Conservation (phyloP, 2,888 invertebrate species). For the Nemapogon koenigi region DNA sequence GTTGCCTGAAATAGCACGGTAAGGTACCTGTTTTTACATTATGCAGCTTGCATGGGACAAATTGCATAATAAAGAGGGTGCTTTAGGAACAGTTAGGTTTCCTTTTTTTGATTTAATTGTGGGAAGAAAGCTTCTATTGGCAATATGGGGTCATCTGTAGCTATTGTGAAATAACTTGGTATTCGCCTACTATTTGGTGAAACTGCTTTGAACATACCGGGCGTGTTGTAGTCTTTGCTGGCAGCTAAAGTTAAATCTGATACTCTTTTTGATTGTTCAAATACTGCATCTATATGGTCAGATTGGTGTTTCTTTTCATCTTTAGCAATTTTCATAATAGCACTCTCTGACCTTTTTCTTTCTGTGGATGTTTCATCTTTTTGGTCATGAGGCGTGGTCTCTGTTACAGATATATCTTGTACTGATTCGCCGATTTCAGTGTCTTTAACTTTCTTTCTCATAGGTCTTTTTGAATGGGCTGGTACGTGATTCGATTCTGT, state of each 20-base stretch:
- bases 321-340: slow-evolving; percentile 63
- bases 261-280: slow-evolving; percentile 70
- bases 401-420: slow-evolving; percentile 43
- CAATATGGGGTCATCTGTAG: slow-evolving; percentile 79
- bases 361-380: slow-evolving; percentile 42
- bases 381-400: slow-evolving; percentile 31
- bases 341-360: slow-evolving; percentile 53
- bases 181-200: slow-evolving; percentile 68
- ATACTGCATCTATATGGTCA: slow-evolving; percentile 42
- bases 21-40: no score
- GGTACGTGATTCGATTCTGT: slow-evolving; percentile 34
- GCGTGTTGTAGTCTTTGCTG: slow-evolving; percentile 74
- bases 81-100: no score
- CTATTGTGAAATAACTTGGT: slow-evolving; percentile 74
- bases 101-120: slow-evolving; percentile 69
- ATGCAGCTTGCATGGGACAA: no score
- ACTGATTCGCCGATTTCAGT: slow-evolving; percentile 46
- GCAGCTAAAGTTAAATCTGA: slow-evolving; percentile 77
- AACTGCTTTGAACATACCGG: slow-evolving; percentile 74
- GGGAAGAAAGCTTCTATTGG: slow-evolving; percentile 85
- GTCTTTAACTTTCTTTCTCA: slow-evolving; percentile 44
- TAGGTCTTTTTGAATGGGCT: slow-evolving; percentile 36
- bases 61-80: no score
- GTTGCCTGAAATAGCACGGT: no score
- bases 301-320: slow-evolving; percentile 53